Evolutionary conservation across 1,140 invertebrate species (phyloP).

Genomic region (Linepithema humile): DNA sequence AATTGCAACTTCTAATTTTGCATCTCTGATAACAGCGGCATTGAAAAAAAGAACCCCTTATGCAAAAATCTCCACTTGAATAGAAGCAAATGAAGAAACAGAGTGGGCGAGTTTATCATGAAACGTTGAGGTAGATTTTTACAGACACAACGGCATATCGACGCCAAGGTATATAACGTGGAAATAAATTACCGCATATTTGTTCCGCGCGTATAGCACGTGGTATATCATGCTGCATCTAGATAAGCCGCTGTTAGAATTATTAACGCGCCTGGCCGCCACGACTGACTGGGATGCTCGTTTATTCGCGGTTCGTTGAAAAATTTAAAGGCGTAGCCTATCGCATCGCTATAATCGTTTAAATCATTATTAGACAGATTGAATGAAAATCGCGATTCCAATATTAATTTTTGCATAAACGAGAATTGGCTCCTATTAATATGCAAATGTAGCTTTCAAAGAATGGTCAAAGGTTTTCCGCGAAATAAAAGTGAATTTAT

Average conservation of each 20-base stretch:
- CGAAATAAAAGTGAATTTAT: background rate
- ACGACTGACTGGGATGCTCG: background rate
- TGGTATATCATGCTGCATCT: constrained; percentile 41
- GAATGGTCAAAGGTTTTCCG: background rate
- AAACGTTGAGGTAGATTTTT: background rate
- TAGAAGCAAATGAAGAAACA: background rate
- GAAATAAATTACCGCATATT: constrained; percentile 54
- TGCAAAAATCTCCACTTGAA: background rate
- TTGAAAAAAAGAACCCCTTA: background rate
- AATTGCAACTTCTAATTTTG: constrained; percentile 65
- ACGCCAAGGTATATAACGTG: background rate
- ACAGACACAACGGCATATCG: background rate
- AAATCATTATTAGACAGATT: background rate
- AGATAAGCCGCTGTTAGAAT: constrained; percentile 61
- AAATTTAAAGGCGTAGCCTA: constrained; percentile 6
- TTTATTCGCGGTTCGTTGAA: constrained; percentile 10
- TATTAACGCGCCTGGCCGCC: constrained; percentile 55
- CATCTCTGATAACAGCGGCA: background rate
- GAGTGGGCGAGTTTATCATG: constrained; percentile 17
- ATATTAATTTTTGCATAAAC: background rate
- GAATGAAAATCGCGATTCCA: background rate
- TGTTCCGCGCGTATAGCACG: constrained; percentile 29
- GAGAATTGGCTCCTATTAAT: background rate
- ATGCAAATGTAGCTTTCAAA: background rate
- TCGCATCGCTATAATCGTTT: background rate